Evolutionary conservation across 2,888 invertebrate genomes (phyloP), one percentile per base, ranked within the genome.

Genomic region (Acanthosepion esculentum): DNA sequence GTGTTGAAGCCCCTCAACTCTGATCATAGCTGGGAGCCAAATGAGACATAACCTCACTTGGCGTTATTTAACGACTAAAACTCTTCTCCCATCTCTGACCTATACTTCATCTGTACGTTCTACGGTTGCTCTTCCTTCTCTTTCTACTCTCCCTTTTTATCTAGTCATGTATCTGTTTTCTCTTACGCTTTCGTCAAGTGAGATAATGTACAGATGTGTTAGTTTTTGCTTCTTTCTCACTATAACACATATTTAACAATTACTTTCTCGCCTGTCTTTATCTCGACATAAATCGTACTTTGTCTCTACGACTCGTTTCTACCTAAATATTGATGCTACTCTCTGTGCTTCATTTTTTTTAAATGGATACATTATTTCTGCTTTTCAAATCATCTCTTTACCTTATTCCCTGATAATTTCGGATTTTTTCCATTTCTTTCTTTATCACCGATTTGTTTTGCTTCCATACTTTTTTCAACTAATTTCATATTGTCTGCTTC

Each of bases 1-100:
- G 78, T 78, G 78, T 78, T 78, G 78, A 78, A 78, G 78, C 78
- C 78, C n/a, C 78, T 78, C 78, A 78, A 78, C 15, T 78, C 78
- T 78, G n/a, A n/a, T n/a, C 78, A 33, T 78, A 15, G 78, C 78
- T 78, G 12, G n/a, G 78, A 78, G 78, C n/a, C 33, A 78, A 78
- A 78, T 78, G 33, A 78, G n/a, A 78, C 78, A 78, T n/a, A 78
- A 78, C 78, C 78, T 78, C n/a, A 78, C 78, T 59, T 20, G 59
- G 23, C 59, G 59, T 59, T 59, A 59, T 59, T 59, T 33, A 78
- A 78, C n/a, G n/a, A 78, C 59, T 5, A 78, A 33, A 78, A 78
- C 78, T 23, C 23, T 78, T n/a, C n/a, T 78, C 78, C n/a, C 78
- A n/a, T 23, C 78, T 15, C 15, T 10, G 8, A 4, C n/a, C 12